Evolutionary conservation across 2,797 vertebrate genomes (phyloP).

Genomic region (Halcyon smyrnensis): DNA sequence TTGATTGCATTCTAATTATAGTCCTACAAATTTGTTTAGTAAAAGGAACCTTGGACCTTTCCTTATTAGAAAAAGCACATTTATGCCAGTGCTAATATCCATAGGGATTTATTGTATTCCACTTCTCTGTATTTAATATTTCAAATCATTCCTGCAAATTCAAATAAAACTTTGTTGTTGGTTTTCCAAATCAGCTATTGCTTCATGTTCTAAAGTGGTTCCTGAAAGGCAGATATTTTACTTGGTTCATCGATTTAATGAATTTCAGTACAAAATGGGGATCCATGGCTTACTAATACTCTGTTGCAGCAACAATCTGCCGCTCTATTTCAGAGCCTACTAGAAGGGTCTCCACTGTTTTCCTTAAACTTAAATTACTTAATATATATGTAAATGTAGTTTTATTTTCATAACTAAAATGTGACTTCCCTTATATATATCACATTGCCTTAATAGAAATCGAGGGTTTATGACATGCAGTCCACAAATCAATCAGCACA

Average conservation of each 20-base stretch:
- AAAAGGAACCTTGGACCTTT: slow-evolving; percentile 51
- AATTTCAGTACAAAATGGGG: slow-evolving; percentile 23
- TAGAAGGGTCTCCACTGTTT: slow-evolving; percentile 55
- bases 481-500: slow-evolving; percentile 45
- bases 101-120: slow-evolving; percentile 23
- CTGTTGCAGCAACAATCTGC: slow-evolving; percentile 34
- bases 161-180: slow-evolving; percentile 10
- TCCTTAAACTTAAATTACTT: slow-evolving; percentile 56
- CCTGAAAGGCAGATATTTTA: slow-evolving; percentile 47
- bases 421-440: slow-evolving; percentile 32
- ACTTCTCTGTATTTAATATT: slow-evolving; percentile 46
- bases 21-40: slow-evolving; percentile 29
- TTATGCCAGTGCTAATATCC: slow-evolving; percentile 16
- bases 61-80: background rate
- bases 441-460: slow-evolving; percentile 18
- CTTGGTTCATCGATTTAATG: slow-evolving; percentile 38
- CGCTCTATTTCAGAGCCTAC: slow-evolving; percentile 53
- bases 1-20: slow-evolving; percentile 62
- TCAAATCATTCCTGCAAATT: slow-evolving; percentile 45
- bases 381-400: slow-evolving; percentile 68
- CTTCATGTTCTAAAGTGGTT: slow-evolving; percentile 46
- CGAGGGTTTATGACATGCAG: slow-evolving; percentile 28
- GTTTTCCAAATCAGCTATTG: slow-evolving; percentile 37
- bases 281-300: slow-evolving; percentile 17
- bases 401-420: slow-evolving; percentile 57